phyloP scores from a whole-genome alignment of 2,113 vertebrate species.

The Anser cygnoides region DNA sequence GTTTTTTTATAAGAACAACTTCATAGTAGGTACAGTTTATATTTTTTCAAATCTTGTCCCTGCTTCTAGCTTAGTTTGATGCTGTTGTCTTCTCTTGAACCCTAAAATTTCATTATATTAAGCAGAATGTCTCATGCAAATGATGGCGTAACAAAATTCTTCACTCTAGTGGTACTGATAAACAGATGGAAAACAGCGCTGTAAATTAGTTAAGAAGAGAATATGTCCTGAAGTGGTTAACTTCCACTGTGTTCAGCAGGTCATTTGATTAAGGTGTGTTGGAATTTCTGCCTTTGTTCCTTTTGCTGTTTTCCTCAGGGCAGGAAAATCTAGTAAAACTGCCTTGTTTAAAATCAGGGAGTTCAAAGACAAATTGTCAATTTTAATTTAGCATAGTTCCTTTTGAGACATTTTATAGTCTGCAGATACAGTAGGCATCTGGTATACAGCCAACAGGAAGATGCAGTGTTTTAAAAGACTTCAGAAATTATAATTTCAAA shows the following conservation, averaged over 20 bases:
- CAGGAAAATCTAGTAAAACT: constrained; percentile 75
- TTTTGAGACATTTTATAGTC: constrained; percentile 69
- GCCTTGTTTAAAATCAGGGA: constrained; percentile 63
- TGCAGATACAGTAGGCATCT: constrained; percentile 60
- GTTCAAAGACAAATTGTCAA: constrained; percentile 75
- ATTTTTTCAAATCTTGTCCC: background rate
- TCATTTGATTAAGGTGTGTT: constrained; percentile 62
- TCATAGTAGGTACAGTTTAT: background rate
- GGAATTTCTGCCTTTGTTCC: constrained; percentile 73
- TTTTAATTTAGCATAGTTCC: constrained; percentile 71
- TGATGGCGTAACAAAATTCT: background rate
- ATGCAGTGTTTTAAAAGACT: constrained; percentile 32
- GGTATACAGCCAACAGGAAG: constrained; percentile 63
- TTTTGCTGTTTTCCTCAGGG: constrained; percentile 67
- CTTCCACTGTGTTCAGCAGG: constrained; percentile 63
- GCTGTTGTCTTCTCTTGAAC: background rate
- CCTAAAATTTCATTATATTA: background rate
- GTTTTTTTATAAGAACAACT: background rate
- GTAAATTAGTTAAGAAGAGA: constrained; percentile 22
- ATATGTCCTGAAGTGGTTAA: constrained; percentile 35
- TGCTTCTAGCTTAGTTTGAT: background rate
- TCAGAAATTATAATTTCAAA: constrained; percentile 15
- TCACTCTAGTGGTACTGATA: background rate
- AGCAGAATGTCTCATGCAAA: background rate
- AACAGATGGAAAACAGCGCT: background rate